Conservation (phyloP, 2,888 invertebrate species). For the Stenotaenia linearis region DNA sequence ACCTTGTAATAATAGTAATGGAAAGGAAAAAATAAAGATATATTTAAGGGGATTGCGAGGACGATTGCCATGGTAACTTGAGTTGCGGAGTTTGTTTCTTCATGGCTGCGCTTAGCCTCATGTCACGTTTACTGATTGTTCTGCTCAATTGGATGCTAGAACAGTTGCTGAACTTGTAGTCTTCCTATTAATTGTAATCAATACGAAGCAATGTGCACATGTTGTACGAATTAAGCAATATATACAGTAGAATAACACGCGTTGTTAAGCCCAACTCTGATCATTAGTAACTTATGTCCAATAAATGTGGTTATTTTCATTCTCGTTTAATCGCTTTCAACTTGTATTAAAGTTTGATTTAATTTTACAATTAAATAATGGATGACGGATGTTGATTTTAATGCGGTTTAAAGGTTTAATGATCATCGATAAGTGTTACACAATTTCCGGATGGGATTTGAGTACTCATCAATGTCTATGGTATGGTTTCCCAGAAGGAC, state of each 20-base stretch:
- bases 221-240: background rate
- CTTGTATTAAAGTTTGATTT: background rate
- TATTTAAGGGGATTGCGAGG: background rate
- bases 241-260: background rate
- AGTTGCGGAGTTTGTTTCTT: background rate
- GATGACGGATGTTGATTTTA: background rate
- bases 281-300: background rate
- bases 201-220: conserved; percentile 1
- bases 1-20: background rate
- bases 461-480: no score
- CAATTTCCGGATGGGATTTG: no score
- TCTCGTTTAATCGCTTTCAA: background rate
- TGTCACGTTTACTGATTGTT: conserved; percentile 14
- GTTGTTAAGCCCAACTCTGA: background rate
- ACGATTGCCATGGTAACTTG: background rate
- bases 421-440: no score
- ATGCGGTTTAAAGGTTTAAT: no score
- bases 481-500: no score
- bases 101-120: conserved; percentile 1
- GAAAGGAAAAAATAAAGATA: background rate
- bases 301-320: background rate
- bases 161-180: conserved; percentile 10
- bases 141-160: background rate
- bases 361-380: background rate
- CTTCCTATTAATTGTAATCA: conserved; percentile 11